phyloP scores from a whole-genome alignment of 35 echinoderm and acorn worm species.

The Amphiura filiformis region DNA sequence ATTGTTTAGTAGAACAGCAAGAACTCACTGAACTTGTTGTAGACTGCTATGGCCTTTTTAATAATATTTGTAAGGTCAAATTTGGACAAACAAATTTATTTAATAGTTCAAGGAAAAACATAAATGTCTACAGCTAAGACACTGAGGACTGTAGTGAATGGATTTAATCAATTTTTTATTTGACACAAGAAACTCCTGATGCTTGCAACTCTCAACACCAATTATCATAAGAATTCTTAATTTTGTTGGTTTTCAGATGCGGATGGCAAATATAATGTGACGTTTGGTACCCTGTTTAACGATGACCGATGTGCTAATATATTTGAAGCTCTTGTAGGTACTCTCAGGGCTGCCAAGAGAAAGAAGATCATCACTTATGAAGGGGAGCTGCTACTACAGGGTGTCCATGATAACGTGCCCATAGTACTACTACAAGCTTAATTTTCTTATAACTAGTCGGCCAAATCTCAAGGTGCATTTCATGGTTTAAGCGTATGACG shows the following conservation, averaged over 20 bases:
- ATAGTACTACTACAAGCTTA: constrained; percentile 4
- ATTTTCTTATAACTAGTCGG: not conserved
- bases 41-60: too few species aligned
- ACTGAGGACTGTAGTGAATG: too few species aligned
- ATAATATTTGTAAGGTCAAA: too few species aligned
- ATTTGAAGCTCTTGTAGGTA: constrained; percentile 92
- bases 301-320: constrained; percentile 87
- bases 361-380: constrained; percentile 84
- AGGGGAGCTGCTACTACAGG: constrained; percentile 83
- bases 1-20: too few species aligned
- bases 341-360: constrained; percentile 77
- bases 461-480: not conserved
- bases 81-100: too few species aligned
- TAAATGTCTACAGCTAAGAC: too few species aligned
- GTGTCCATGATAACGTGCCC: constrained; percentile 87
- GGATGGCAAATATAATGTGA: constrained; percentile 69
- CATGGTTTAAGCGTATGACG: not conserved
- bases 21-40: too few species aligned
- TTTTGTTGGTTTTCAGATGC: constrained; percentile 61
- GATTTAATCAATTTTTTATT: too few species aligned
- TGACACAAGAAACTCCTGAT: too few species aligned
- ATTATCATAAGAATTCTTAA: too few species aligned
- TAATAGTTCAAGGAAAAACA: too few species aligned
- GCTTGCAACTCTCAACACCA: too few species aligned
- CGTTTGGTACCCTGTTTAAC: constrained; percentile 84